Percentiles rank a stretch among this genome's conserved stretches.
These are phyloP conservation scores for Eurystomus glaucurus DNA, from an alignment of 2,797 vertebrate genomes.

Conservation along the genomic window DNA sequence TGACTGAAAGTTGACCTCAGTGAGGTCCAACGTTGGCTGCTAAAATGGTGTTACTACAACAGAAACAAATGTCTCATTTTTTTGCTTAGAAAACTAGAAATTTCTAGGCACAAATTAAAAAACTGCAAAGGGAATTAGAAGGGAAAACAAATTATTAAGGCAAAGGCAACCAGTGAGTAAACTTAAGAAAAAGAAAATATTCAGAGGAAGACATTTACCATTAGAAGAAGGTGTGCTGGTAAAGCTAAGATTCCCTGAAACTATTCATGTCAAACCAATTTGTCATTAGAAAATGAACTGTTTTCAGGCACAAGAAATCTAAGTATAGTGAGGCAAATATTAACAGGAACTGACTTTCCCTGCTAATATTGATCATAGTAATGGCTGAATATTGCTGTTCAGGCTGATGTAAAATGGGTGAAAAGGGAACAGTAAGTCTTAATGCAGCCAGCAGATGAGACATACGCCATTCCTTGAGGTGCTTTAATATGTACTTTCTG, in stretches of 20 bases:
- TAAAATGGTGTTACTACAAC: neutral
- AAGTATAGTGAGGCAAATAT: neutral
- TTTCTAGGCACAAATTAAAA: neutral
- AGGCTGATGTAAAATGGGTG: neutral
- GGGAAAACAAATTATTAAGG: neutral
- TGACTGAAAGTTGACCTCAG: no score
- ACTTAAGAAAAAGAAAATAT: neutral
- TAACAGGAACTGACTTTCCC: constrained; percentile 31
- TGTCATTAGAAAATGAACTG: constrained; percentile 5
- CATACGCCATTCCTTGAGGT: neutral
- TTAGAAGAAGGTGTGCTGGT: neutral
- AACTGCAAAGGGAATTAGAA: neutral
- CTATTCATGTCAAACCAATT: neutral
- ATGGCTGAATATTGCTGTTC: neutral
- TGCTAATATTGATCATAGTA: constrained; percentile 7
- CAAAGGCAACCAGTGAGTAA: neutral
- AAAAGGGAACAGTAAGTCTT: neutral
- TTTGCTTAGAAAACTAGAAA: neutral
- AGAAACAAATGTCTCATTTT: neutral
- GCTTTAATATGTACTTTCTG: neutral
- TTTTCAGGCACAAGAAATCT: neutral
- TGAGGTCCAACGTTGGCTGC: no score
- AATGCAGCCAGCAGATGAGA: neutral
- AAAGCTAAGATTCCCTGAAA: neutral
- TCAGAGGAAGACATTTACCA: neutral